Percentiles rank a stretch among this genome's conserved stretches.
phyloP scores from a whole-genome alignment of 2,888 invertebrate species.

The Drosophila subquinaria region DNA sequence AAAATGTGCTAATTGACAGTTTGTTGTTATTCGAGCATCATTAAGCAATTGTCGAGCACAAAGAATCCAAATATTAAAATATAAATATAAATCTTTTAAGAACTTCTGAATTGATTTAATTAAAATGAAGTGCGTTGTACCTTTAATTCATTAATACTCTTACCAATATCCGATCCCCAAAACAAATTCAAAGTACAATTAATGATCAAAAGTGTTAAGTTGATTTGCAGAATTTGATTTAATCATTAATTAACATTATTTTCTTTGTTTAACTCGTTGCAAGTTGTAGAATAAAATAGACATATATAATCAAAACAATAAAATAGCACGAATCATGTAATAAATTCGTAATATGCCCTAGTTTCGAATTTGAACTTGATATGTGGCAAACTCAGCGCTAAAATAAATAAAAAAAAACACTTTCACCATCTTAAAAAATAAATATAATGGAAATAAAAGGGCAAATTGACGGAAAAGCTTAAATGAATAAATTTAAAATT shows the following conservation, averaged over 20 bases:
- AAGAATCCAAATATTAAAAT: conserved; percentile 6
- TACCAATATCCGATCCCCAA: conserved; percentile 31
- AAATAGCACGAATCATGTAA: conserved; percentile 5
- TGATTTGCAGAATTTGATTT: conserved; percentile 10
- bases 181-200: conserved; percentile 1
- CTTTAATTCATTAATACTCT: conserved; percentile 34
- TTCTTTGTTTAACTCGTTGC: neutral
- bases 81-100: conserved; percentile 7
- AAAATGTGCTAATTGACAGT: conserved; percentile 49
- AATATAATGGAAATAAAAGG: conserved; percentile 14
- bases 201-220: conserved; percentile 12
- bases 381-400: conserved; percentile 16
- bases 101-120: conserved; percentile 17
- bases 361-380: conserved; percentile 36
- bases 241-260: neutral
- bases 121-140: conserved; percentile 3
- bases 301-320: neutral
- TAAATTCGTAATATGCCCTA: conserved; percentile 1
- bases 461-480: conserved; percentile 23
- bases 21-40: neutral
- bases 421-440: conserved; percentile 36
- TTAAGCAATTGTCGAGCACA: conserved; percentile 12
- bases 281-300: conserved; percentile 6
- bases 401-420: conserved; percentile 18
- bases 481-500: conserved; percentile 1